phyloP scores from a whole-genome alignment of 2,888 invertebrate species.

The Cancer borealis region DNA sequence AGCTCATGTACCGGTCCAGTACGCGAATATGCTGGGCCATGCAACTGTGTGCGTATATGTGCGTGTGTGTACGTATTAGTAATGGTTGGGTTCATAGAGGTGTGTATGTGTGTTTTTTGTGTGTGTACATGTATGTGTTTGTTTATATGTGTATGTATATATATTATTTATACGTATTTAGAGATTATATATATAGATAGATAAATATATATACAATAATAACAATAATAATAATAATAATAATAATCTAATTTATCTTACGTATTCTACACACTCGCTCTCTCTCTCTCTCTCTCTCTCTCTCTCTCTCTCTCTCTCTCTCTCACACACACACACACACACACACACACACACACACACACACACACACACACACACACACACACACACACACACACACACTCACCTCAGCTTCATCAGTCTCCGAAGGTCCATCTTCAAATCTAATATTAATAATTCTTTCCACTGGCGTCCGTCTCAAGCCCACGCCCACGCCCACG shows the following conservation, averaged over 20 bases:
- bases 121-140: too few relatives aligned
- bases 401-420: slow-evolving; percentile 53
- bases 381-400: too few relatives aligned
- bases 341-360: too few relatives aligned
- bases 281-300: slow-evolving; percentile 32
- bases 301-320: too few relatives aligned
- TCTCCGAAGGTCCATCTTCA: slow-evolving; percentile 54
- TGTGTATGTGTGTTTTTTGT: too few relatives aligned
- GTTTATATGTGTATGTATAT: too few relatives aligned
- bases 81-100: too few relatives aligned
- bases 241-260: too few relatives aligned
- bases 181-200: not conserved
- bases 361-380: too few relatives aligned
- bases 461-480: slow-evolving; percentile 47
- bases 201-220: not conserved
- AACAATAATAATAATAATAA: not conserved
- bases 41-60: not conserved
- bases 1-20: not conserved
- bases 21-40: not conserved
- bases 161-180: too few relatives aligned
- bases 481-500: not conserved
- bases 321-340: too few relatives aligned
- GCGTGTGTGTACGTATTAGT: too few relatives aligned
- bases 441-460: slow-evolving; percentile 58
- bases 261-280: not conserved